Evolutionary conservation across 2,888 invertebrate species (phyloP).

Genomic region (Drosophila prostipennis): DNA sequence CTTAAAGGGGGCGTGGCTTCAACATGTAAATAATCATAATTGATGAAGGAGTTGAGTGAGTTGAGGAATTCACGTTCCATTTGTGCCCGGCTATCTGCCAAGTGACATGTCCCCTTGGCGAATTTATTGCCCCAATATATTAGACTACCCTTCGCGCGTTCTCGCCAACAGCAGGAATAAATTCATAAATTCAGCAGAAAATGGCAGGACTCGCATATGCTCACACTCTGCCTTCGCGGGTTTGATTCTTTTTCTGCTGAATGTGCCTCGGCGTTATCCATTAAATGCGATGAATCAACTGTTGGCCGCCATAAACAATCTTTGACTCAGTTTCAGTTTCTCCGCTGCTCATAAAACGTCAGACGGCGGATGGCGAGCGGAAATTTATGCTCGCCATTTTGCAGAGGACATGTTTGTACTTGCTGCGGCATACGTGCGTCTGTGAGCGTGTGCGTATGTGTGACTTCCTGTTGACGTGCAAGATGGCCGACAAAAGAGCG

Average conservation of each 20-base stretch:
- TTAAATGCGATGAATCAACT: constrained; percentile 78
- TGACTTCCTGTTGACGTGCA: constrained; percentile 74
- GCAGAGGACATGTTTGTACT: constrained; percentile 46
- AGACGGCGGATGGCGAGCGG: constrained; percentile 58
- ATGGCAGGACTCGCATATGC: constrained; percentile 44
- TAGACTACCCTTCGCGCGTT: constrained; percentile 32
- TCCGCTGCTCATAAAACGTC: constrained; percentile 64
- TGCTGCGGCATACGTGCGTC: constrained; percentile 7
- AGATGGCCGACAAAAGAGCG: constrained; percentile 40
- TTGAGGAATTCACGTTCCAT: not conserved
- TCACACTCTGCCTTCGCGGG: not conserved
- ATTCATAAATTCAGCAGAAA: constrained; percentile 47
- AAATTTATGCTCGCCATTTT: constrained; percentile 78
- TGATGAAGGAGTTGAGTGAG: constrained; percentile 32
- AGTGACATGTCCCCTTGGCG: constrained; percentile 26
- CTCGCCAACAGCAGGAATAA: constrained; percentile 24
- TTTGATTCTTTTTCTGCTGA: constrained; percentile 43
- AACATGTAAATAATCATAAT: constrained; percentile 32
- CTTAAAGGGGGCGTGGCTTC: not conserved
- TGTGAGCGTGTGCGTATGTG: constrained; percentile 42
- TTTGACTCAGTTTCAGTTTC: constrained; percentile 53
- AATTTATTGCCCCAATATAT: constrained; percentile 45
- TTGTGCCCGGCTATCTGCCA: constrained; percentile 20
- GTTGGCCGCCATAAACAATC: constrained; percentile 76
- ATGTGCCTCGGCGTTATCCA: constrained; percentile 64